These are phyloP conservation scores for Pitta sordida DNA, from an alignment of 2,113 vertebrate species.

Conservation along the genomic window DNA sequence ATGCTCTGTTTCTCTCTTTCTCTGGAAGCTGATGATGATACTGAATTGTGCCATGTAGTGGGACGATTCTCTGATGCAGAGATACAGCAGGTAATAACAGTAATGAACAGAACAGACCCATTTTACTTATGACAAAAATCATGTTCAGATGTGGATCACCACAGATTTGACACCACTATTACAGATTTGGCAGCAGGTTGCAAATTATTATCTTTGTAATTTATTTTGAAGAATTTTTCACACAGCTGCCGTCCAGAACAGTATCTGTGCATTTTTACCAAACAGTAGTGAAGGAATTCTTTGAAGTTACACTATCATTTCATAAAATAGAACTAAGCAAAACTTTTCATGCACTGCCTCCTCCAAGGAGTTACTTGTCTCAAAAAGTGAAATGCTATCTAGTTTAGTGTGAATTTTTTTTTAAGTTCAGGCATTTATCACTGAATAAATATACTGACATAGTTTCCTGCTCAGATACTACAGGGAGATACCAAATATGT, in stretches of 20 bases:
- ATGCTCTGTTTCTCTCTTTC: not conserved
- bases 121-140: not conserved
- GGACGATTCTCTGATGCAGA: not conserved
- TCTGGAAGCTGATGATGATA: not conserved
- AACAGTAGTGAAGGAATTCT: not conserved
- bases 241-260: not conserved
- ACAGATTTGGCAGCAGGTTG: not conserved
- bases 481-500: not conserved
- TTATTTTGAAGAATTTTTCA: not conserved
- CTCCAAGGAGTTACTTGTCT: not conserved
- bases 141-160: not conserved
- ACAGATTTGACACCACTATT: not conserved
- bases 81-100: not conserved
- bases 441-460: not conserved
- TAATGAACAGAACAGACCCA: not conserved
- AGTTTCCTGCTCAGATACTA: not conserved
- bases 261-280: not conserved
- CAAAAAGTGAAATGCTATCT: not conserved
- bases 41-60: not conserved
- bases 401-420: not conserved
- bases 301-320: not conserved
- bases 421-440: not conserved
- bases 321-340: not conserved
- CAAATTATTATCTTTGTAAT: not conserved
- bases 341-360: not conserved